Percentiles rank a stretch among this genome's conserved stretches.
These are phyloP conservation scores for Panagrolaimus sp. DNA, from an alignment of 1,140 invertebrate species.

Conservation along the genomic window DNA sequence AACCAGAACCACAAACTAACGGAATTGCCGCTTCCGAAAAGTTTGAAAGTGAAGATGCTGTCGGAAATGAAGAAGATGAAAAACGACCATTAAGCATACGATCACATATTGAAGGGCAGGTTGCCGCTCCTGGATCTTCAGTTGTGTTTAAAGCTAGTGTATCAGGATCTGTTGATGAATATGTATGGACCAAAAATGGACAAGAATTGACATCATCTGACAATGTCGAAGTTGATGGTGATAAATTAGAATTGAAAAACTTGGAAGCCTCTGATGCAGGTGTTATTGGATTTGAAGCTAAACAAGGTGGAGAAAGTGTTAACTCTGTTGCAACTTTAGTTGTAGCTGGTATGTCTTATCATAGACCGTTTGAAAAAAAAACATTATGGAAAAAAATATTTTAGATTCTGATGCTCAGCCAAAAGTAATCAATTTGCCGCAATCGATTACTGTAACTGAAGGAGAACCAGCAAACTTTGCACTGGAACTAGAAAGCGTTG, in stretches of 20 bases:
- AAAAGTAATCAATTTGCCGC: conserved; percentile 79
- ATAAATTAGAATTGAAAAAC: conserved; percentile 62
- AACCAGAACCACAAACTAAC: conserved; percentile 1
- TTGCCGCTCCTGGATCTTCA: conserved; percentile 78
- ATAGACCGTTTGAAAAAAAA: conserved; percentile 61
- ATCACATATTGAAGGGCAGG: conserved; percentile 61
- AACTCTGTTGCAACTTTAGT: conserved; percentile 81
- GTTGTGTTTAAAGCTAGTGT: conserved; percentile 78
- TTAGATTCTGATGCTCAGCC: conserved; percentile 70
- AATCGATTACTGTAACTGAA: conserved; percentile 76
- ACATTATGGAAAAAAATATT: conserved; percentile 54
- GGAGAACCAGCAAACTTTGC: conserved; percentile 75
- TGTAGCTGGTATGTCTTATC: conserved; percentile 66
- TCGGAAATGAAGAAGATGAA: conserved; percentile 63
- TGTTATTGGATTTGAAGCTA: conserved; percentile 89
- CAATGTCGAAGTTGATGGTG: conserved; percentile 67
- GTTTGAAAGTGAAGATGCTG: no score
- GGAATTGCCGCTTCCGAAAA: not conserved
- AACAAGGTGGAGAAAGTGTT: conserved; percentile 86
- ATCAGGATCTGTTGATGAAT: conserved; percentile 69
- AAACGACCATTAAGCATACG: conserved; percentile 10
- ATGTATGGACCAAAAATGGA: conserved; percentile 89
- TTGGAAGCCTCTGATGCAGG: conserved; percentile 73
- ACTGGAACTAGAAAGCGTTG: conserved; percentile 69
- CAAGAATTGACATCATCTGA: conserved; percentile 92